These are phyloP conservation scores for Eledona agricola DNA, from an alignment of 2,888 invertebrate genomes.

Conservation along the genomic window DNA sequence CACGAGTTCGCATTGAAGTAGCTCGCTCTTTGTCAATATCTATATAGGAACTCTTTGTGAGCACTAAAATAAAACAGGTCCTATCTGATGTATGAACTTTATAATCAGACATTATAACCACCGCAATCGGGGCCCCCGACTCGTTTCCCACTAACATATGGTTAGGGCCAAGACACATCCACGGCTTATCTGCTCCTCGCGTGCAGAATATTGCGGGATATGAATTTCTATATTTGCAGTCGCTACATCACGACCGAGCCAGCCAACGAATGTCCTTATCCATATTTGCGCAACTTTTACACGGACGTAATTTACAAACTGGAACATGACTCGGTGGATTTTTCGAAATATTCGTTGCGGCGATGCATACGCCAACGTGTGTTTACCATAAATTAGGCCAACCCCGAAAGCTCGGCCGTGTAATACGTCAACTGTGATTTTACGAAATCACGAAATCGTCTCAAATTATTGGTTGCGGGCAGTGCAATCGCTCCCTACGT, in stretches of 20 bases:
- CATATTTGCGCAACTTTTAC: conserved; percentile 4
- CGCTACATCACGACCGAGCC: conserved; percentile 30
- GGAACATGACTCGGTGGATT: neutral
- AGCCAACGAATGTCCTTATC: conserved; percentile 11
- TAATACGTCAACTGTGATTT: conserved; percentile 50
- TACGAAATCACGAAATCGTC: conserved; percentile 55
- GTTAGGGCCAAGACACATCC: conserved; percentile 12
- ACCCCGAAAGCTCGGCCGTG: conserved; percentile 49
- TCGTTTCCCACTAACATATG: conserved; percentile 29
- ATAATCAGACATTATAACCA: conserved; percentile 44
- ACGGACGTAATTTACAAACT: conserved; percentile 2
- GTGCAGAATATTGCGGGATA: conserved; percentile 46
- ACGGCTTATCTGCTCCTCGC: conserved; percentile 34
- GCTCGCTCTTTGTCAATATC: conserved; percentile 53
- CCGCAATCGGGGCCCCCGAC: conserved; percentile 31
- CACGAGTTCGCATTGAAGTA: conserved; percentile 53
- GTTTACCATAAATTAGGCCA: conserved; percentile 53
- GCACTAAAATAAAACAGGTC: conserved; percentile 47
- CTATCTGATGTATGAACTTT: conserved; percentile 50
- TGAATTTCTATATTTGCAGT: conserved; percentile 48
- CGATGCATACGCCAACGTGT: conserved; percentile 33
- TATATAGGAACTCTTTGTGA: conserved; percentile 43
- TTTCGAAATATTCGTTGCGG: neutral
- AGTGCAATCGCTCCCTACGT: conserved; percentile 39
- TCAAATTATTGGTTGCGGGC: conserved; percentile 52